Percentiles rank a stretch among this genome's conserved stretches.
phyloP scores from a whole-genome alignment of 2,888 invertebrate species.

The Cecidostiba fungosa region DNA sequence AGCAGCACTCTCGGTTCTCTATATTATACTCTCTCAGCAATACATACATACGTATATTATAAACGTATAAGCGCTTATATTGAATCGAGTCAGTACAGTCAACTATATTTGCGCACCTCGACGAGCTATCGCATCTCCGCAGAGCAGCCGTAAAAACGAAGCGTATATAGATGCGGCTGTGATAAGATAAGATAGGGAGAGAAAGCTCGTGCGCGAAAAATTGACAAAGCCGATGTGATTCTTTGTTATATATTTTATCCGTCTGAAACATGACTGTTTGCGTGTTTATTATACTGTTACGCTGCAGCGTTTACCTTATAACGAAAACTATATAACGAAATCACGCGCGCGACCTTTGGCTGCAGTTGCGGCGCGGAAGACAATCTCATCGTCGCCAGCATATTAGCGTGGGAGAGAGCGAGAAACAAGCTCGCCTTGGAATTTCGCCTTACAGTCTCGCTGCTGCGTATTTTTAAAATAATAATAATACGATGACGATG shows the following conservation, averaged over 20 bases:
- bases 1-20: background rate
- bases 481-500: conserved; percentile 48
- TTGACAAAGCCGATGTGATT: background rate
- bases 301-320: conserved; percentile 5
- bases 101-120: conserved; percentile 22
- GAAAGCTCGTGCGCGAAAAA: background rate
- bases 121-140: background rate
- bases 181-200: conserved; percentile 48
- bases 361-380: conserved; percentile 56
- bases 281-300: conserved; percentile 4
- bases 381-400: conserved; percentile 56
- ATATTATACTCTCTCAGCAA: background rate
- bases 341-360: conserved; percentile 26
- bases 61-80: conserved; percentile 25
- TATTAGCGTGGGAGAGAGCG: conserved; percentile 51
- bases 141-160: background rate
- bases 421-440: conserved; percentile 52
- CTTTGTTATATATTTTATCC: background rate
- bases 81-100: conserved; percentile 53
- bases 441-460: conserved; percentile 31
- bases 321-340: background rate
- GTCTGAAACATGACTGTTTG: background rate
- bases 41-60: background rate
- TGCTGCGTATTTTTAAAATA: background rate
- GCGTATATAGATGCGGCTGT: background rate